Conservation (phyloP, 1,140 invertebrate genomes). For the Hycleus phaleratus region DNA sequence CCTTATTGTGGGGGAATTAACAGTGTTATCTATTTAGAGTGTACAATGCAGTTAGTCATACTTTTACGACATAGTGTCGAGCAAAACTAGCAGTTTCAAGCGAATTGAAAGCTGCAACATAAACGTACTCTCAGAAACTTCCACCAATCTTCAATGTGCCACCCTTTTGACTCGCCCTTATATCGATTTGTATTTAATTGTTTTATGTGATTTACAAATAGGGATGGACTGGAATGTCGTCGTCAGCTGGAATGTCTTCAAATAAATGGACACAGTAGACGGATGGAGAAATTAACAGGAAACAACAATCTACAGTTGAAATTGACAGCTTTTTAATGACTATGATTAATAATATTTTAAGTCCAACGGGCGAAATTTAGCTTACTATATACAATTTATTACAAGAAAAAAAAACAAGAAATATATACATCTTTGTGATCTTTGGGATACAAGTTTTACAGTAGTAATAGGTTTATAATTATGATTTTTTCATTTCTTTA, state of each 20-base stretch:
- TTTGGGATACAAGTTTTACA: slow-evolving; percentile 35
- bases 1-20: too few relatives aligned
- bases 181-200: too few relatives aligned
- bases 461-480: slow-evolving; percentile 19
- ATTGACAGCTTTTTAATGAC: slow-evolving; percentile 36
- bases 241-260: background rate
- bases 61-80: too few relatives aligned
- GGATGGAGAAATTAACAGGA: slow-evolving; percentile 5
- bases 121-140: too few relatives aligned
- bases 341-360: slow-evolving; percentile 18
- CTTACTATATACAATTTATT: slow-evolving; percentile 9
- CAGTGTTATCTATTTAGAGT: too few relatives aligned
- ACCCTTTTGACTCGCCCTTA: too few relatives aligned
- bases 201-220: slow-evolving; percentile 1
- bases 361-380: slow-evolving; percentile 24
- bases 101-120: too few relatives aligned
- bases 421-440: slow-evolving; percentile 29
- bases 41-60: too few relatives aligned
- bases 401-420: too few relatives aligned
- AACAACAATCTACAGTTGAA: background rate
- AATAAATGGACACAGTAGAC: slow-evolving; percentile 38
- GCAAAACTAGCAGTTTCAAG: too few relatives aligned
- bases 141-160: too few relatives aligned
- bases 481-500: slow-evolving; percentile 11
- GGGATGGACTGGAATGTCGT: slow-evolving; percentile 31